Conservation (phyloP, 2,113 vertebrate species). For the Campylomormyrus numenius region DNA sequence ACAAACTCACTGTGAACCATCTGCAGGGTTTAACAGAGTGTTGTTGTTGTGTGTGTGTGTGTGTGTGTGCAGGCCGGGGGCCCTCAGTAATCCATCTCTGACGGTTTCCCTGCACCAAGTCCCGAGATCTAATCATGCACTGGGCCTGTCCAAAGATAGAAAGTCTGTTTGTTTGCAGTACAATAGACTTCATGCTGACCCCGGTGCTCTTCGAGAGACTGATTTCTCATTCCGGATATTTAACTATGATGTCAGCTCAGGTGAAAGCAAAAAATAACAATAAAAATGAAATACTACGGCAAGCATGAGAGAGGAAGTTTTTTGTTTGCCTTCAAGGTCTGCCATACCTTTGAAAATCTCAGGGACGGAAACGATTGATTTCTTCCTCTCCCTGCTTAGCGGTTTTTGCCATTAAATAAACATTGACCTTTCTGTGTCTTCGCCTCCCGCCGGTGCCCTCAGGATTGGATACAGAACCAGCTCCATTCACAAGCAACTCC, state of each 20-base stretch:
- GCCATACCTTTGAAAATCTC: background rate
- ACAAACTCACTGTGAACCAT: background rate
- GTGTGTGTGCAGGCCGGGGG: background rate
- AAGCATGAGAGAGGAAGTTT: background rate
- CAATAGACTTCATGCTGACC: background rate
- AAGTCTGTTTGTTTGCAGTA: background rate
- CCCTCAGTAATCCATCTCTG: slow-evolving; percentile 8
- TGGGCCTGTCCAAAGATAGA: background rate
- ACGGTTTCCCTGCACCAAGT: background rate
- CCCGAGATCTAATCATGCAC: slow-evolving; percentile 3
- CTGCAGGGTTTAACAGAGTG: background rate
- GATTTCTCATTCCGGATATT: background rate
- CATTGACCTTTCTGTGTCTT: background rate
- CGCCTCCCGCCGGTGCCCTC: background rate
- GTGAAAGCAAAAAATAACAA: background rate
- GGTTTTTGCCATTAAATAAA: background rate
- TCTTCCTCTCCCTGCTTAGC: background rate
- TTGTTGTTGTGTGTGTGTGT: background rate
- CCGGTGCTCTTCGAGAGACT: background rate
- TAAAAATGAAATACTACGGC: background rate
- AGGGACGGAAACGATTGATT: background rate
- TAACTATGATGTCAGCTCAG: background rate
- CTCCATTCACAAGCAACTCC: background rate
- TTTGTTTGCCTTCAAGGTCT: background rate
- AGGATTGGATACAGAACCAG: background rate